Percentiles rank a stretch among this genome's conserved stretches.
These are phyloP conservation scores for Protonibea diacanthus DNA, from an alignment of 2,797 vertebrate genomes.

Conservation along the genomic window DNA sequence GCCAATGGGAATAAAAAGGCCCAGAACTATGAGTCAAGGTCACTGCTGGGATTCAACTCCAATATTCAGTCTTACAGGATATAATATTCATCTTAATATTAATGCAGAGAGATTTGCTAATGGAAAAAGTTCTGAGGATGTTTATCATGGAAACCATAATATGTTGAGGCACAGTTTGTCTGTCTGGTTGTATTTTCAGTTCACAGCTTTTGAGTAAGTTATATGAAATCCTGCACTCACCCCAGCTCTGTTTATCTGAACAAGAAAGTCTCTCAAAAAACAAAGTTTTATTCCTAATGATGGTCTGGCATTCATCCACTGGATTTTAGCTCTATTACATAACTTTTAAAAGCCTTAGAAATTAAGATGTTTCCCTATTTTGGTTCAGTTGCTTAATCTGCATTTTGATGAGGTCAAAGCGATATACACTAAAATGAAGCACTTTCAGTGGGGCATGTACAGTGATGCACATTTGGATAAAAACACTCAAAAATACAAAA, in stretches of 20 bases:
- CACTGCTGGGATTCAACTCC: constrained; percentile 38
- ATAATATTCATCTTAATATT: neutral
- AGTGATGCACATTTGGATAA: constrained; percentile 28
- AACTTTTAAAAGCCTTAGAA: constrained; percentile 44
- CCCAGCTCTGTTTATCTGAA: constrained; percentile 24
- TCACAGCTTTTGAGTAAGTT: constrained; percentile 8
- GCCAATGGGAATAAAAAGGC: constrained; percentile 46
- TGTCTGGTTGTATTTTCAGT: neutral
- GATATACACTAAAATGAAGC: constrained; percentile 30
- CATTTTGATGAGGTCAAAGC: constrained; percentile 52
- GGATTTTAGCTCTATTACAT: constrained; percentile 42
- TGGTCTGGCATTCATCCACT: constrained; percentile 25
- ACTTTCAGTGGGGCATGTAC: constrained; percentile 39
- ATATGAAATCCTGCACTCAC: neutral
- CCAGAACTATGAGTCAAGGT: constrained; percentile 62
- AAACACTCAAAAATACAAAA: constrained; percentile 27
- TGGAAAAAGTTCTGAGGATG: neutral
- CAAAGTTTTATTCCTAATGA: constrained; percentile 35
- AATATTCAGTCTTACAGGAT: constrained; percentile 13
- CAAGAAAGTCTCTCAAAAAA: constrained; percentile 34
- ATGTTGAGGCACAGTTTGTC: neutral
- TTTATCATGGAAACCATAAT: neutral
- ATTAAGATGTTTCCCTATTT: constrained; percentile 48
- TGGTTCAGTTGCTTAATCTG: constrained; percentile 42
- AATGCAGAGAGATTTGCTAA: neutral